These are phyloP conservation scores for Apodemia hepburni DNA, from an alignment of 2,888 invertebrate species.

Conservation along the genomic window DNA sequence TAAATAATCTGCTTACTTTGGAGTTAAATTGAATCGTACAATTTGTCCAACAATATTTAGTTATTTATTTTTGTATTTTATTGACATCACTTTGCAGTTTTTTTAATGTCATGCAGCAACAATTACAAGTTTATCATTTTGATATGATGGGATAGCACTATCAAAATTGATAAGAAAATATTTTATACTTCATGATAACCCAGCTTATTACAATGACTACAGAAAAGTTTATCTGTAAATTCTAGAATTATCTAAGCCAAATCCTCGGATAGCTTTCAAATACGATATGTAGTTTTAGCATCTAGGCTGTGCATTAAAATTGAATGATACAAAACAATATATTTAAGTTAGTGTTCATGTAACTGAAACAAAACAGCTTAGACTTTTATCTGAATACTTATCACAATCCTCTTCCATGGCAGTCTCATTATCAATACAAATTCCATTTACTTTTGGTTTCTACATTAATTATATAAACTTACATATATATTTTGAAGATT, in stretches of 20 bases:
- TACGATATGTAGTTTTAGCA: background rate
- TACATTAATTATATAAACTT: no score
- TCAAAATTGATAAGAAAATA: background rate
- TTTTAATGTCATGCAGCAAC: no score
- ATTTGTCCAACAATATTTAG: no score
- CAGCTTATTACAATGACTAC: background rate
- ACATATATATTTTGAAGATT: no score
- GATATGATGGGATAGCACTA: background rate
- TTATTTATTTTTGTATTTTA: background rate
- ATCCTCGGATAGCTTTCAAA: background rate
- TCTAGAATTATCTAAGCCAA: background rate
- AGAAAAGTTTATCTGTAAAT: background rate
- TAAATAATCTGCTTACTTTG: no score
- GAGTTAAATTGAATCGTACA: no score
- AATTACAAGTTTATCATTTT: background rate
- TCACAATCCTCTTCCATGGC: background rate
- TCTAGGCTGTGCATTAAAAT: background rate
- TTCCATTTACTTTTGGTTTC: background rate
- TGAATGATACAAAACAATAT: background rate
- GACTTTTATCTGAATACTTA: background rate
- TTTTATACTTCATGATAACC: conserved; percentile 3
- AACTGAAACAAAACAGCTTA: background rate
- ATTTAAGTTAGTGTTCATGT: background rate
- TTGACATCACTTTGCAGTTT: background rate
- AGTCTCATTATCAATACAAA: background rate